Evolutionary conservation across 2,113 vertebrate genomes (phyloP).

Genomic region (Uria aalge): DNA sequence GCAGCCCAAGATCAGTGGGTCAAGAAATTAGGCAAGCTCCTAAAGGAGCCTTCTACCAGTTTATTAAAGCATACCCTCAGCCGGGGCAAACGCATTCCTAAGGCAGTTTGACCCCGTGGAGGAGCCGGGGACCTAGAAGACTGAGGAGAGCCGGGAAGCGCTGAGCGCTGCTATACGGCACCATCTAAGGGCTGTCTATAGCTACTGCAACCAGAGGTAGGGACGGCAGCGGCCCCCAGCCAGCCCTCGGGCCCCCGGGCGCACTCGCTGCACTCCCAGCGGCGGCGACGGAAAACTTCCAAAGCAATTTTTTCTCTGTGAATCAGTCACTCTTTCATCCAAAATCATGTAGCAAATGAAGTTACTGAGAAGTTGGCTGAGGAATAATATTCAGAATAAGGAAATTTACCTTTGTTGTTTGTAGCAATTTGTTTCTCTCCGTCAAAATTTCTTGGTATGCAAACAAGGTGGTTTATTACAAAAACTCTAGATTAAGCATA

Average conservation of each 20-base stretch:
- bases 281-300: fast-evolving
- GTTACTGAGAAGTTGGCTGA: neutral
- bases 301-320: neutral
- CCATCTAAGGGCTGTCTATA: neutral
- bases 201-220: neutral
- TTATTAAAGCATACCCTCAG: neutral
- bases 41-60: neutral
- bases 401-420: neutral
- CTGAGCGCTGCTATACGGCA: neutral
- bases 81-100: neutral
- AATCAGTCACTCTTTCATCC: neutral
- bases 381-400: neutral
- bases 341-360: neutral
- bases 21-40: neutral
- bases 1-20: neutral
- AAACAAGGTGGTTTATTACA: neutral
- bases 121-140: neutral
- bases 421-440: neutral
- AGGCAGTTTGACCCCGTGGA: fast-evolving
- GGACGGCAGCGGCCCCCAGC: neutral
- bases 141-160: fast-evolving
- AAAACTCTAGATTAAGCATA: neutral
- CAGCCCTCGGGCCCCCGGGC: neutral
- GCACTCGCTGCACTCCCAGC: fast-evolving
- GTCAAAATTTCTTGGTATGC: neutral